Percentiles rank a stretch among this genome's conserved stretches.
Conservation (phyloP, 2,888 invertebrate species). For the Lissonota sp. region DNA sequence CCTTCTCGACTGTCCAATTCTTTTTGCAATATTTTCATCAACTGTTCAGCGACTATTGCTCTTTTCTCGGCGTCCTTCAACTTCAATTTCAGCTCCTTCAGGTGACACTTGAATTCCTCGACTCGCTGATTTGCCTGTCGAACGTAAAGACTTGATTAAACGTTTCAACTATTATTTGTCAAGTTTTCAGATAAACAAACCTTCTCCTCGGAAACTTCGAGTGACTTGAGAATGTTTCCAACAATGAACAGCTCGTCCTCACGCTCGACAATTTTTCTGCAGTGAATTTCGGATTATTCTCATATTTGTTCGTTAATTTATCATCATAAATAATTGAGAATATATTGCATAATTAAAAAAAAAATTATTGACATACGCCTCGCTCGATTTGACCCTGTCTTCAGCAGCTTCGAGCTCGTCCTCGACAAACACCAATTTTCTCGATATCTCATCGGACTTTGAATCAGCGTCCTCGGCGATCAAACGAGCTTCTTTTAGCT, state of each 20-base stretch:
- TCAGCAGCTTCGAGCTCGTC: constrained; percentile 89
- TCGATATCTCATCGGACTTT: constrained; percentile 89
- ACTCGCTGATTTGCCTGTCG: constrained; percentile 87
- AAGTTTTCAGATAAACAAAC: constrained; percentile 75
- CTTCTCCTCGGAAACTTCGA: constrained; percentile 89
- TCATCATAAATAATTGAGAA: too few species aligned
- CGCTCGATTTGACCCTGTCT: constrained; percentile 88
- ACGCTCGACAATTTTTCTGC: constrained; percentile 87
- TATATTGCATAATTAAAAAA: background rate
- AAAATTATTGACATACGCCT: constrained; percentile 82
- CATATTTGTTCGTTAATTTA: background rate
- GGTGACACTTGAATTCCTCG: constrained; percentile 86
- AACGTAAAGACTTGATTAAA: constrained; percentile 35
- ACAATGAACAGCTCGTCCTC: constrained; percentile 89
- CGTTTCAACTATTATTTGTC: background rate
- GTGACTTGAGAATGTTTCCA: constrained; percentile 89
- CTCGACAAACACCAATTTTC: constrained; percentile 88
- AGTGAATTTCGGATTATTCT: constrained; percentile 43
- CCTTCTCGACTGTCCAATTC: constrained; percentile 90
- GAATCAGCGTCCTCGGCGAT: constrained; percentile 89
- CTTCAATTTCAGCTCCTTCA: constrained; percentile 76
- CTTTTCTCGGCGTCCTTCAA: constrained; percentile 86
- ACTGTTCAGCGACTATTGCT: constrained; percentile 89
- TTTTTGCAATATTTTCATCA: constrained; percentile 89
- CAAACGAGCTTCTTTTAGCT: constrained; percentile 88